Base-by-base conservation (phyloP, 1,140 invertebrate genomes). In the Pseudomyrmex concolor region DNA sequence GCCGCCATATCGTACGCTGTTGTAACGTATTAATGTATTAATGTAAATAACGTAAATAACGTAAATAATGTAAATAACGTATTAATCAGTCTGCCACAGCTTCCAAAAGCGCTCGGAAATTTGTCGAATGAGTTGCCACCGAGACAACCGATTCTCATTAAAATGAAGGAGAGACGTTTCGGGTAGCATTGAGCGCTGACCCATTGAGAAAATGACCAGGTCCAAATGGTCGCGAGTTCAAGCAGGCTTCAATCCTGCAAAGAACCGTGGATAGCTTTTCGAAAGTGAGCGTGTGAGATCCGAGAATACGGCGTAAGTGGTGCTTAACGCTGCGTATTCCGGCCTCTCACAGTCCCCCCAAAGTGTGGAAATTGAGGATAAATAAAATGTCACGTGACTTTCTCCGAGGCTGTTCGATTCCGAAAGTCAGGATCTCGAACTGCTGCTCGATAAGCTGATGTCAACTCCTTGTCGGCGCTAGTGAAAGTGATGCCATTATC, bases 141-240 rank as follows among this genome's bases (percentile, higher is more conserved):
- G 22, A 0, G 22, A 22, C 22, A 22, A 1, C 22, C 22, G 22
- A 22, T 22, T 22, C 22, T 22, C 22, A 22, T 22, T 22, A 1
- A 22, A 1, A 22, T 22, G 22, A 22, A 22, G 22, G 22, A 22
- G 22, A 22, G 22, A 22, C 1, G 22, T 0, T 22, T 22, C 22
- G 22, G 22, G 22, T 22, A 1, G 22, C 22, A 22, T 22, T 95
- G 95, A 95, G 96, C 95, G 95, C 95, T 95, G 95, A 95, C 2
- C 63, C 76, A 55, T 68, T 80, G 13, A 70, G 10, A 13, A 92
- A 90, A 62, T 90, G 85, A 2, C 63, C 77, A 13, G 90, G 86
- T 2, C 82, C 88, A 0, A 89, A 60, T 10, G 68, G 57, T 17
- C 50, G 43, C 1, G 71, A 83, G n/a, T 83, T 83, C 0, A 76